Percentiles rank a stretch among this genome's conserved stretches.
phyloP scores from a whole-genome alignment of 2,888 invertebrate genomes.

The Synanthedon andrenaeformis region DNA sequence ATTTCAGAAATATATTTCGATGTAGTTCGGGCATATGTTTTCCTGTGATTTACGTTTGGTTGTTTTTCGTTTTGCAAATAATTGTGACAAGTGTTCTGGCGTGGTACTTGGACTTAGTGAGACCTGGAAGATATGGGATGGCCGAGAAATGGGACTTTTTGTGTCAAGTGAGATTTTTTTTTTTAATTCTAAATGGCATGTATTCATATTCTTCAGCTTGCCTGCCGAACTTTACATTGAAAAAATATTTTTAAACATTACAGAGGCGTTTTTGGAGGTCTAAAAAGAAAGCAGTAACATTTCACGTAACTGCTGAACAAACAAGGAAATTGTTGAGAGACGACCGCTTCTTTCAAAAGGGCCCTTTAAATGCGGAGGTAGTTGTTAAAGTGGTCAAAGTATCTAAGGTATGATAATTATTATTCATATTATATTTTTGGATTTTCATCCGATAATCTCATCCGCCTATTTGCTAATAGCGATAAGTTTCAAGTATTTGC shows the following conservation, averaged over 20 bases:
- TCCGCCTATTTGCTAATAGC: too few species aligned
- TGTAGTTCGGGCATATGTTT: neutral
- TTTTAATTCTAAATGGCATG: too few species aligned
- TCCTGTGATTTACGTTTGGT: conserved; percentile 1
- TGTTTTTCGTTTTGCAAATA: conserved; percentile 1
- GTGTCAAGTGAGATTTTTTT: conserved; percentile 3
- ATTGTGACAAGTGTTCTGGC: neutral
- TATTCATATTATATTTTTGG: neutral
- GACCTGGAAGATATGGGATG: conserved; percentile 5
- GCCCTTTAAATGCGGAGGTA: neutral
- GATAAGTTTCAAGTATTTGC: too few species aligned
- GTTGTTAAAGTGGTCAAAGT: conserved; percentile 5
- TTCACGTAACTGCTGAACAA: conserved; percentile 6
- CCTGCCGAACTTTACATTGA: too few species aligned
- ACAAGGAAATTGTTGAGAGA: conserved; percentile 1
- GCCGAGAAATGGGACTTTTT: conserved; percentile 6
- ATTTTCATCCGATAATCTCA: too few species aligned
- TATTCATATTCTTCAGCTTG: too few species aligned
- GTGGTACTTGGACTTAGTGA: conserved; percentile 6
- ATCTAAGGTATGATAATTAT: conserved; percentile 3
- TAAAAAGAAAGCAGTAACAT: conserved; percentile 4
- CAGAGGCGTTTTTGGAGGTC: conserved; percentile 5
- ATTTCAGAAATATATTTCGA: neutral
- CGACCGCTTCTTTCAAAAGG: conserved; percentile 3
- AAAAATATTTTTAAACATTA: neutral